Percentiles rank a stretch among this genome's conserved stretches.
These are phyloP conservation scores for Sparidentex hasta DNA, from an alignment of 2,797 vertebrate genomes.

Conservation along the genomic window DNA sequence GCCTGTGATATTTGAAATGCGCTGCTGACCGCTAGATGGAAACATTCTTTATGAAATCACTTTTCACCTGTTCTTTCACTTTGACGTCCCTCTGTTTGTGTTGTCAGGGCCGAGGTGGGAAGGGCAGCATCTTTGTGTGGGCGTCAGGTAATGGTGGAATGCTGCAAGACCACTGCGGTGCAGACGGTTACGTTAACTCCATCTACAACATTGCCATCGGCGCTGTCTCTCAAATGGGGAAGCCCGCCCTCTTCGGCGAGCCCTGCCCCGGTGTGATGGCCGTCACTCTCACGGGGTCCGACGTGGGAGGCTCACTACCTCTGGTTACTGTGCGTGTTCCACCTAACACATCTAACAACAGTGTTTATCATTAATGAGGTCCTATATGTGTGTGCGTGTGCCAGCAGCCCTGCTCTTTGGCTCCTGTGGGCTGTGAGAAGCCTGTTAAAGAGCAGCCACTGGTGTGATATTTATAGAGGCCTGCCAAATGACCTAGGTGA, in stretches of 20 bases:
- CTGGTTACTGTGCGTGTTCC: slow-evolving; percentile 74
- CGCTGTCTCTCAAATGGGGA: slow-evolving; percentile 73
- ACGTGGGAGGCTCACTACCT: slow-evolving; percentile 59
- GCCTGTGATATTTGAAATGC: neutral
- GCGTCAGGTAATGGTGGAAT: slow-evolving; percentile 79
- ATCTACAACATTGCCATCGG: slow-evolving; percentile 76
- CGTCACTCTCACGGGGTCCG: slow-evolving; percentile 77
- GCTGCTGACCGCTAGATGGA: slow-evolving; percentile 37
- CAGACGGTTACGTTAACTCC: slow-evolving; percentile 80
- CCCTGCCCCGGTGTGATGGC: slow-evolving; percentile 80
- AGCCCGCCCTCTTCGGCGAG: slow-evolving; percentile 77
- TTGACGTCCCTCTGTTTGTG: slow-evolving; percentile 43
- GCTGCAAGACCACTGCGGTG: slow-evolving; percentile 77
- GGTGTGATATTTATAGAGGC: slow-evolving; percentile 84
- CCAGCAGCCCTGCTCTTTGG: slow-evolving; percentile 66
- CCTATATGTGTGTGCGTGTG: slow-evolving; percentile 24
- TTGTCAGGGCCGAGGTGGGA: slow-evolving; percentile 75
- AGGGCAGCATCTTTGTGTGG: slow-evolving; percentile 82
- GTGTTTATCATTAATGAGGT: slow-evolving; percentile 68
- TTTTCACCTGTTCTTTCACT: slow-evolving; percentile 7
- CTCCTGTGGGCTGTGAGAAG: slow-evolving; percentile 71
- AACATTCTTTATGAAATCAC: slow-evolving; percentile 30
- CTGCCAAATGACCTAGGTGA: slow-evolving; percentile 79
- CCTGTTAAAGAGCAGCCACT: slow-evolving; percentile 79
- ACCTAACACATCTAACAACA: slow-evolving; percentile 64